phyloP scores from a whole-genome alignment of 2,888 invertebrate genomes.

The Drosophila stalkeri region DNA sequence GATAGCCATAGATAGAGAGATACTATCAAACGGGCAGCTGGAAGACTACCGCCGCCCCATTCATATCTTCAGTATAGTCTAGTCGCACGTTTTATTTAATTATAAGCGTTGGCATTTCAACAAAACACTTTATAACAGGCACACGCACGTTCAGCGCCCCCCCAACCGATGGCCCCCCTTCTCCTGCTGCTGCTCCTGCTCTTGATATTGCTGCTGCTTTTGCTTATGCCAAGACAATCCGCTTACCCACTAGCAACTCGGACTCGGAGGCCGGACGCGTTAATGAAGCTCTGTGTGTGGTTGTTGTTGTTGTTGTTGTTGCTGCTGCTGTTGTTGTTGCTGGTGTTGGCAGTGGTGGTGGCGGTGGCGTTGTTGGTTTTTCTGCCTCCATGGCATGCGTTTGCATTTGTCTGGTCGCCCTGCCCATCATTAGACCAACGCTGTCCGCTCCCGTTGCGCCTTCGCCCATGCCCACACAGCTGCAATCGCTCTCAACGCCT shows the following conservation, averaged over 20 bases:
- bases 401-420: conserved; percentile 42
- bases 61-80: conserved; percentile 47
- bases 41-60: conserved; percentile 41
- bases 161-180: not conserved
- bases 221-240: conserved; percentile 35
- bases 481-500: conserved; percentile 57
- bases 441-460: conserved; percentile 7
- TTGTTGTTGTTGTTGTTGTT: conserved; percentile 35
- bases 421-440: conserved; percentile 38
- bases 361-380: conserved; percentile 13
- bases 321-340: conserved; percentile 20
- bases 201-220: not conserved
- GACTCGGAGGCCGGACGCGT: conserved; percentile 76
- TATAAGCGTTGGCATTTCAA: conserved; percentile 74
- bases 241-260: conserved; percentile 72
- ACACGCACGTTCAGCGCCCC: conserved; percentile 24
- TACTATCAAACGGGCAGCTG: conserved; percentile 13
- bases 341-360: conserved; percentile 23
- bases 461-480: conserved; percentile 41
- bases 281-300: conserved; percentile 69
- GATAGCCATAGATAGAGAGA: not conserved
- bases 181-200: not conserved
- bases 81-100: conserved; percentile 75
- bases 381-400: conserved; percentile 37
- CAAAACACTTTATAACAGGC: conserved; percentile 71